Evolutionary conservation across 2,113 vertebrate genomes (phyloP).

Genomic region (Forbesichthys papilliferus): DNA sequence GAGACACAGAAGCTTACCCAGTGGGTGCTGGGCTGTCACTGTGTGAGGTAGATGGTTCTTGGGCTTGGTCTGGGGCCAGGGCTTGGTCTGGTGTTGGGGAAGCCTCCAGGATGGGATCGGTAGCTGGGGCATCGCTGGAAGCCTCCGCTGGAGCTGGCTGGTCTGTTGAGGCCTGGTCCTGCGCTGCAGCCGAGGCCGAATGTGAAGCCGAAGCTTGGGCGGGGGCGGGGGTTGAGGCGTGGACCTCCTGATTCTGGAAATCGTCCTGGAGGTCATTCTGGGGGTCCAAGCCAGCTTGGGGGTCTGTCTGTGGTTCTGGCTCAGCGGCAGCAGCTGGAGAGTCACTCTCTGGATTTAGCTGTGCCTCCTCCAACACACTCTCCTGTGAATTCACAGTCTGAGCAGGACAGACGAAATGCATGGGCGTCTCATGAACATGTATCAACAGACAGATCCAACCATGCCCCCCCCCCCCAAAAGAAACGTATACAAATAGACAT

Average conservation of each 20-base stretch:
- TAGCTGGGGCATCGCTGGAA: conserved; percentile 14
- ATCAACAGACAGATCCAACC: background rate
- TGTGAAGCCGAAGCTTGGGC: conserved; percentile 55
- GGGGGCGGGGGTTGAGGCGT: conserved; percentile 26
- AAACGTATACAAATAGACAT: too few species aligned
- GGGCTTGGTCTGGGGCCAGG: conserved; percentile 48
- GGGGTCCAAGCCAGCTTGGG: conserved; percentile 31
- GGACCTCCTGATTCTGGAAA: conserved; percentile 62
- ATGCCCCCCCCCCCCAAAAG: too few species aligned
- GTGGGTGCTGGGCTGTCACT: conserved; percentile 73
- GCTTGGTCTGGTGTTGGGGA: conserved; percentile 8
- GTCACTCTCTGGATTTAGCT: conserved; percentile 42
- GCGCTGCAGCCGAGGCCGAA: conserved; percentile 24
- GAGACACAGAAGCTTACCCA: conserved; percentile 76
- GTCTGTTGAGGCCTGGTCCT: conserved; percentile 45
- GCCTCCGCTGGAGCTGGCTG: conserved; percentile 19
- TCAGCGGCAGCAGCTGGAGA: conserved; percentile 45
- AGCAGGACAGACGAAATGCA: conserved; percentile 4
- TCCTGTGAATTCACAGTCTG: conserved; percentile 75
- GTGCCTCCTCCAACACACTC: conserved; percentile 51
- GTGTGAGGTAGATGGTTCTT: conserved; percentile 91
- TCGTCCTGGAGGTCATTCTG: conserved; percentile 29
- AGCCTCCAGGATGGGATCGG: conserved; percentile 27
- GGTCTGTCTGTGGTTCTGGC: conserved; percentile 50
- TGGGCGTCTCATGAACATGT: too few species aligned